These are phyloP conservation scores for Himalopsyche japonica DNA, from an alignment of 2,888 invertebrate genomes.

Conservation along the genomic window DNA sequence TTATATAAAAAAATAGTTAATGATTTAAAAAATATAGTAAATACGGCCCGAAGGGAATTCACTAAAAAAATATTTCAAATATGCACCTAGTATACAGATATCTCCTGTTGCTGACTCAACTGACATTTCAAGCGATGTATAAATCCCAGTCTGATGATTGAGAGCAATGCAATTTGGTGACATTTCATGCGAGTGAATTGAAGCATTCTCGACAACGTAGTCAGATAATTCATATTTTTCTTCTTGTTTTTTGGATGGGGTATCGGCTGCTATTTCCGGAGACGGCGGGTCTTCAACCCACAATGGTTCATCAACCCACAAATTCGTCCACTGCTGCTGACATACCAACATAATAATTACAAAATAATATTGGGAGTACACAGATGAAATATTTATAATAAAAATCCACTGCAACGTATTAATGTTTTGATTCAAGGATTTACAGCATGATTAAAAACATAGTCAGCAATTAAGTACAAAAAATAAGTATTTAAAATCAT, in stretches of 20 bases:
- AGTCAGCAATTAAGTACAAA: too few relatives aligned
- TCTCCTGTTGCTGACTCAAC: not conserved
- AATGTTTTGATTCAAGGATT: too few relatives aligned
- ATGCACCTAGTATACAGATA: not conserved
- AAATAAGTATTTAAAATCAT: too few relatives aligned
- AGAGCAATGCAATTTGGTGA: not conserved
- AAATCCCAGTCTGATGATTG: not conserved
- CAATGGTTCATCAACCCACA: not conserved
- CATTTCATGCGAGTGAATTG: not conserved
- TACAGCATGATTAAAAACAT: too few relatives aligned
- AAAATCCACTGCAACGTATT: too few relatives aligned
- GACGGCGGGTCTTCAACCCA: not conserved
- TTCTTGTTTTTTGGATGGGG: not conserved
- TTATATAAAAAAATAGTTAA: too few relatives aligned
- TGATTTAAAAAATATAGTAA: too few relatives aligned
- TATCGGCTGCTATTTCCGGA: not conserved
- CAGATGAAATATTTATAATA: too few relatives aligned
- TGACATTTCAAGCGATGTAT: not conserved
- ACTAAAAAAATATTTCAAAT: too few relatives aligned
- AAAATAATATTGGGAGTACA: not conserved
- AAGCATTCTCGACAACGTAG: not conserved
- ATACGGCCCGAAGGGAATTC: too few relatives aligned
- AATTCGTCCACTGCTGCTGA: not conserved
- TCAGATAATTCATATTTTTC: not conserved
- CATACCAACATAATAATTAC: not conserved